Evolutionary conservation across 1,140 invertebrate species (phyloP).

Genomic region (Zaprionus africanus): DNA sequence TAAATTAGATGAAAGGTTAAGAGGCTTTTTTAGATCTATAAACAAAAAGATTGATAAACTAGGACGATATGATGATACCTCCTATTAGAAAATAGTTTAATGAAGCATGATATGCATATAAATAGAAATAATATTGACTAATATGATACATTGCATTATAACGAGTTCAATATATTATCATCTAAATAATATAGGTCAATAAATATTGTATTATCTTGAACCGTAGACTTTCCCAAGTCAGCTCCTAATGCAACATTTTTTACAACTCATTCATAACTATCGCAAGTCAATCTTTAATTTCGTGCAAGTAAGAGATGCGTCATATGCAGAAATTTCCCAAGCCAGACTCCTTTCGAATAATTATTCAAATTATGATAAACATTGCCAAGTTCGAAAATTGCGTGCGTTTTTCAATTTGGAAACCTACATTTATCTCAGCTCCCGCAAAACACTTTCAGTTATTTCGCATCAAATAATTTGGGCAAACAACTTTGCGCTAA

Average conservation of each 20-base stretch:
- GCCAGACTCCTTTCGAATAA: not conserved
- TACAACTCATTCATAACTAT: not conserved
- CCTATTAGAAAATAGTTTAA: not conserved
- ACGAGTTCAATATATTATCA: too few relatives aligned
- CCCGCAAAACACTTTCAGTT: not conserved
- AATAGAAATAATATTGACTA: not conserved
- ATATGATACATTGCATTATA: not conserved
- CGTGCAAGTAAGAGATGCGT: too few relatives aligned
- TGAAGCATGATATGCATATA: not conserved
- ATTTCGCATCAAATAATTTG: constrained; percentile 19
- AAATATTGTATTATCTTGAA: too few relatives aligned
- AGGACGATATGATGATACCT: not conserved
- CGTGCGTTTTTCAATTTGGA: not conserved
- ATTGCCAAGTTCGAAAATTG: constrained; percentile 15
- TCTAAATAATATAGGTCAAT: too few relatives aligned
- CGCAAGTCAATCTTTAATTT: too few relatives aligned
- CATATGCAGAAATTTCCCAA: not conserved
- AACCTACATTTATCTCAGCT: constrained; percentile 1
- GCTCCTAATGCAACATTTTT: too few relatives aligned
- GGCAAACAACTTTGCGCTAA: constrained; percentile 57
- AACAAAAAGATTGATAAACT: not conserved
- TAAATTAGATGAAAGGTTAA: constrained; percentile 1
- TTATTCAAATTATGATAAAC: constrained; percentile 2
- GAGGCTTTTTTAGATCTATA: not conserved
- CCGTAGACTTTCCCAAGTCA: too few relatives aligned